Evolutionary conservation across 2,113 vertebrate species (phyloP).

Genomic region (Sorex araneus): DNA sequence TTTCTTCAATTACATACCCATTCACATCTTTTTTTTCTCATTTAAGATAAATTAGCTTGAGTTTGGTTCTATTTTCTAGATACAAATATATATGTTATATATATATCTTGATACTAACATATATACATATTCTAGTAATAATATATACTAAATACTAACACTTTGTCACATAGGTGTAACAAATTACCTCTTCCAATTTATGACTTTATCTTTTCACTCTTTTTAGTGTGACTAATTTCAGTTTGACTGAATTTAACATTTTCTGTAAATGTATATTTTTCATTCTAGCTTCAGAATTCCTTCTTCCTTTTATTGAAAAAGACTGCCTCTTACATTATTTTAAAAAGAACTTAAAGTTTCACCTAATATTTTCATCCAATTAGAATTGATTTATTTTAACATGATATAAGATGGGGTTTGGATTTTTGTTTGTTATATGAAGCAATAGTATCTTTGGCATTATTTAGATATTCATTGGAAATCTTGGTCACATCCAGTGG

Average conservation of each 20-base stretch:
- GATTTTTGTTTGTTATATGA: conserved; percentile 9
- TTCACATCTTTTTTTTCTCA: conserved; percentile 11
- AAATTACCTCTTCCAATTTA: neutral
- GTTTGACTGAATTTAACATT: conserved; percentile 6
- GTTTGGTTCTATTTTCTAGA: neutral
- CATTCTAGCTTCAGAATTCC: neutral
- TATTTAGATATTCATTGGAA: neutral
- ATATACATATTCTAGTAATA: neutral
- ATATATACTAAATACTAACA: neutral
- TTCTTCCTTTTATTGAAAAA: conserved; percentile 34
- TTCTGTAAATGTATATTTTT: conserved; percentile 4
- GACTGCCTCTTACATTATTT: neutral
- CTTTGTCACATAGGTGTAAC: neutral
- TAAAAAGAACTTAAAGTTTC: conserved; percentile 35
- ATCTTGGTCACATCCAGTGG: no score
- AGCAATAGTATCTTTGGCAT: neutral
- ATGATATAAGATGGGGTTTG: neutral
- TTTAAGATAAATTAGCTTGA: conserved; percentile 30
- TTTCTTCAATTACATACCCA: neutral
- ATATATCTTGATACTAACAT: no score
- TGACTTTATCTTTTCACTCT: neutral
- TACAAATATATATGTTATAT: no score
- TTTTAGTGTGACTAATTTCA: conserved; percentile 1
- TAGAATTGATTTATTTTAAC: conserved; percentile 21
- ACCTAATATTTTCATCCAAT: neutral